Conservation (phyloP, 2,888 invertebrate species). For the Heteropelma amictum region DNA sequence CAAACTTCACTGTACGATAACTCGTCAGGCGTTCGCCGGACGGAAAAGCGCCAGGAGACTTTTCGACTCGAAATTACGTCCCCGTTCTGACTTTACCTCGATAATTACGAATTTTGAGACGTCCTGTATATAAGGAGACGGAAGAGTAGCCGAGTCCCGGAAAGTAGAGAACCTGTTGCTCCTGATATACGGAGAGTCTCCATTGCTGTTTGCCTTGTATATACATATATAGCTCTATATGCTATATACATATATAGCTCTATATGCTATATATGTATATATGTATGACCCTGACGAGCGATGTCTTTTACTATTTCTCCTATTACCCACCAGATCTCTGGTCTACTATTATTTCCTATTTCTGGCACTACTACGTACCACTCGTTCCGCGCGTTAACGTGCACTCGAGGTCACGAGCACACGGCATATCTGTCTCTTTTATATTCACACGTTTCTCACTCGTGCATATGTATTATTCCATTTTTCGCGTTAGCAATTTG, state of each 20-base stretch:
- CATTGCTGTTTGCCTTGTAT: slow-evolving; percentile 13
- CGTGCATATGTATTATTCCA: not conserved
- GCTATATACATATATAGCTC: too few species aligned
- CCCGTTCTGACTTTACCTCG: too few species aligned
- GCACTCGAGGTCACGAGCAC: slow-evolving; percentile 27
- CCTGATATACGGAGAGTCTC: slow-evolving; percentile 6
- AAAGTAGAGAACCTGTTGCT: slow-evolving; percentile 51
- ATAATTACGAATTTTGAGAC: too few species aligned
- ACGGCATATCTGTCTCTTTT: not conserved
- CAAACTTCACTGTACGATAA: too few species aligned
- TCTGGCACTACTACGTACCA: not conserved
- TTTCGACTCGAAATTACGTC: too few species aligned
- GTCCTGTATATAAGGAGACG: not conserved
- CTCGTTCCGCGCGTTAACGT: slow-evolving; percentile 30
- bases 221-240: too few species aligned
- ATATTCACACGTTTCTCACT: not conserved
- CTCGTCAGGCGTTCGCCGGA: too few species aligned
- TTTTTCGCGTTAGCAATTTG: not conserved
- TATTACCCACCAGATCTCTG: slow-evolving; percentile 20
- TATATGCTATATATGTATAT: too few species aligned
- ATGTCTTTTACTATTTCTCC: slow-evolving; percentile 48
- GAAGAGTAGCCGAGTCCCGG: not conserved
- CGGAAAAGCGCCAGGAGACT: too few species aligned
- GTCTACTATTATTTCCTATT: slow-evolving; percentile 33
- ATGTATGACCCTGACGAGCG: slow-evolving; percentile 21